These are phyloP conservation scores for Thera britannica DNA, from an alignment of 2,888 invertebrate genomes.

Conservation along the genomic window DNA sequence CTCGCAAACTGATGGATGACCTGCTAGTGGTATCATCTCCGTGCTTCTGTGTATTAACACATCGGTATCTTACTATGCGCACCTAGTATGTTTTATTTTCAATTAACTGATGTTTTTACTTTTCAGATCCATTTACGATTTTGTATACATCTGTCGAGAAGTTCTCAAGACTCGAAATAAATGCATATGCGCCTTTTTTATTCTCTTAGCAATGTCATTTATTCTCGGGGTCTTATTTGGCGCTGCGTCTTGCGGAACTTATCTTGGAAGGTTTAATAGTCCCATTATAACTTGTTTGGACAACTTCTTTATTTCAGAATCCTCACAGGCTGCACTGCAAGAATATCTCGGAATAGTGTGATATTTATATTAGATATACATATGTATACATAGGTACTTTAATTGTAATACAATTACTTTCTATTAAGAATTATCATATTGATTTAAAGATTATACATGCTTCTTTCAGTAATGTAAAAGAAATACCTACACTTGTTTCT, in stretches of 20 bases:
- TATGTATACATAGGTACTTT: background rate
- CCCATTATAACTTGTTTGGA: conserved; percentile 72
- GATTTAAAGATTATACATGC: background rate
- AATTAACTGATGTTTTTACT: background rate
- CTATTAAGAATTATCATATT: conserved; percentile 9
- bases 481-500: background rate
- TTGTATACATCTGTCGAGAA: conserved; percentile 63
- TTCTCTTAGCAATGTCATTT: conserved; percentile 54
- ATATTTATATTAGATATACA: background rate
- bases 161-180: conserved; percentile 58
- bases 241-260: conserved; percentile 69
- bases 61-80: too few species aligned
- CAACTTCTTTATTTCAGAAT: conserved; percentile 62
- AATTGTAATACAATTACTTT: background rate
- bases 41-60: too few species aligned
- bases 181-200: conserved; percentile 51
- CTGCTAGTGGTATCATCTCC: too few species aligned
- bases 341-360: conserved; percentile 61
- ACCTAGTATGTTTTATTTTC: too few species aligned
- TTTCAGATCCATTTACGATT: conserved; percentile 69
- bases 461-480: background rate
- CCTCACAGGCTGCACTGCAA: conserved; percentile 31
- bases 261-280: conserved; percentile 68
- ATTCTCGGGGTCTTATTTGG: conserved; percentile 66
- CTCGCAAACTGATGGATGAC: too few species aligned